Conservation (phyloP, 2,113 vertebrate genomes). For the Gymnocephalus cernua region DNA sequence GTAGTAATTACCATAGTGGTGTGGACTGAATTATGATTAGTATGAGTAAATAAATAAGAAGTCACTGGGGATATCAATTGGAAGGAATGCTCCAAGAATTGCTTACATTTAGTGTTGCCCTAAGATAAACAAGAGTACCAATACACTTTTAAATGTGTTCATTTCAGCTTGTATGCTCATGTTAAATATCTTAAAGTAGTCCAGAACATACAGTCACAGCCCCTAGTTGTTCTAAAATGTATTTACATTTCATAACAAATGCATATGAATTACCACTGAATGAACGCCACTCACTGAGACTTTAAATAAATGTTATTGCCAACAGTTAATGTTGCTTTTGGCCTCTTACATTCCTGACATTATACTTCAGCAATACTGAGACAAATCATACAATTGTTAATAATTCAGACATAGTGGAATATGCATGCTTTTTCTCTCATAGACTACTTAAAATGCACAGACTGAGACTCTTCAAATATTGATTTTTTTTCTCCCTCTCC, state of each 20-base stretch:
- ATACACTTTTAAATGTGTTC: slow-evolving; percentile 2
- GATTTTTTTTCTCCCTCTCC: slow-evolving; percentile 85
- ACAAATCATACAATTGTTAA: slow-evolving; percentile 70
- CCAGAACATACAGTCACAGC: slow-evolving; percentile 15
- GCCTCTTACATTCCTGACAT: slow-evolving; percentile 28
- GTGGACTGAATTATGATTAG: slow-evolving; percentile 79
- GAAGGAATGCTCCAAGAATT: slow-evolving; percentile 50
- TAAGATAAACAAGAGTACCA: slow-evolving; percentile 22
- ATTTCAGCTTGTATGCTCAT: neutral
- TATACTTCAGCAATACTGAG: slow-evolving; percentile 27
- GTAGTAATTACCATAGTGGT: slow-evolving; percentile 68
- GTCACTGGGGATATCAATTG: slow-evolving; percentile 57
- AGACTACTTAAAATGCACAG: slow-evolving; percentile 89
- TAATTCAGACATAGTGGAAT: slow-evolving; percentile 74
- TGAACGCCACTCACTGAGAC: neutral
- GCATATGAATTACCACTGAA: neutral
- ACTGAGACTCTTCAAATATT: slow-evolving; percentile 91
- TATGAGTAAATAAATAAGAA: slow-evolving; percentile 71
- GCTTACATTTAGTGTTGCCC: slow-evolving; percentile 39
- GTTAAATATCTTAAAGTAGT: slow-evolving; percentile 6
- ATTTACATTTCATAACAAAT: slow-evolving; percentile 14
- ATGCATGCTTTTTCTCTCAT: slow-evolving; percentile 79
- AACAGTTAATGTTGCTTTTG: slow-evolving; percentile 29
- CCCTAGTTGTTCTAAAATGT: slow-evolving; percentile 32
- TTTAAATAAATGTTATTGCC: slow-evolving; percentile 8